phyloP scores from a whole-genome alignment of 2,113 vertebrate species.

The Empidonax alnorum region DNA sequence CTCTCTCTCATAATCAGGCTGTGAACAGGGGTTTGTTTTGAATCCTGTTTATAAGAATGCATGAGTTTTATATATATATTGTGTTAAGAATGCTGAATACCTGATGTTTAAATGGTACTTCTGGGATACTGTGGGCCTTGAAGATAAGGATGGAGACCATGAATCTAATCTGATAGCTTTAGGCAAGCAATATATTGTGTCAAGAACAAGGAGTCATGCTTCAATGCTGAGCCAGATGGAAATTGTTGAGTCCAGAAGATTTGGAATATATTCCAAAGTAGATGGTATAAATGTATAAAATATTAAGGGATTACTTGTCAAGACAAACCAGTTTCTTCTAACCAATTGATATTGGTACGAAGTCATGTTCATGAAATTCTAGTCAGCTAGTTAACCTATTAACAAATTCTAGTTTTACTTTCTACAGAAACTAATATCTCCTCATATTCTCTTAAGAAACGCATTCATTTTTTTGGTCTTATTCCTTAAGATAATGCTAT shows the following conservation, averaged over 20 bases:
- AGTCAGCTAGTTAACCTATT: neutral
- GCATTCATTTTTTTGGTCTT: neutral
- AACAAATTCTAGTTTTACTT: neutral
- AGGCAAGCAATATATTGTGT: neutral
- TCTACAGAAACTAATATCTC: neutral
- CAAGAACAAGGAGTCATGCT: neutral
- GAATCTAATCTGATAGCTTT: neutral
- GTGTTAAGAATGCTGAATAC: neutral
- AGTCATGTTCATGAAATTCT: neutral
- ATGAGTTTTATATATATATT: neutral
- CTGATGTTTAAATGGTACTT: neutral
- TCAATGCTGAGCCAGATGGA: neutral
- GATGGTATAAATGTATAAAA: neutral
- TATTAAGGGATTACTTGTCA: neutral
- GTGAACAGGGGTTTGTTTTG: neutral
- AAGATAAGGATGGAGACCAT: constrained; percentile 9
- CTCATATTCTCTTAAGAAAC: neutral
- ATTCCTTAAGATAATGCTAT: neutral
- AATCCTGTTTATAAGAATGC: neutral
- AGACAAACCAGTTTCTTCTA: neutral
- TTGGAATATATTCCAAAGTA: neutral
- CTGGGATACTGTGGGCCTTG: neutral
- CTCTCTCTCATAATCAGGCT: neutral
- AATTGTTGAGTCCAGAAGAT: neutral
- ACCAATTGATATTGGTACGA: neutral